Evolutionary conservation across 2,113 vertebrate genomes (phyloP).

Genomic region (Bambusicola thoracicus): DNA sequence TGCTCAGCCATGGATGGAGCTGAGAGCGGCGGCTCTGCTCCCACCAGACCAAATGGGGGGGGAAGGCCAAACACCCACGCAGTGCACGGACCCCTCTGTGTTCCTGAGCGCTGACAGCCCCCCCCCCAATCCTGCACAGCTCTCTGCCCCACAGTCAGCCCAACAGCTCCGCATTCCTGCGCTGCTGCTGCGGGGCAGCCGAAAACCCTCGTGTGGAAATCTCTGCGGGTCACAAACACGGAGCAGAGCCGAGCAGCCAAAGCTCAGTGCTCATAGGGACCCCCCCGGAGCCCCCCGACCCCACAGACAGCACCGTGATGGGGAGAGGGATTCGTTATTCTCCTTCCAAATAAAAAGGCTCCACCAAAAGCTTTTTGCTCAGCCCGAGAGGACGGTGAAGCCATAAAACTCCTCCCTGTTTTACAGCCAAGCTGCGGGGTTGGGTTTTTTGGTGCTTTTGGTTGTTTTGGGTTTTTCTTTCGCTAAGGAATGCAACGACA

Average conservation of each 20-base stretch:
- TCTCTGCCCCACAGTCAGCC: slow-evolving; percentile 32
- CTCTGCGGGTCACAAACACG: neutral
- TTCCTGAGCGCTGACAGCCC: slow-evolving; percentile 36
- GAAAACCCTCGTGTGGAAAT: neutral
- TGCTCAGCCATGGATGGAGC: no score
- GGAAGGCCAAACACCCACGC: no score
- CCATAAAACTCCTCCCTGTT: slow-evolving; percentile 23
- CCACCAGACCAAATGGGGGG: neutral
- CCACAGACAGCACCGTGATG: neutral
- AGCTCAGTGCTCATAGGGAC: neutral
- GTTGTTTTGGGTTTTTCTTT: neutral
- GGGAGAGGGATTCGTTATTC: neutral
- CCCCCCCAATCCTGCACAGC: neutral
- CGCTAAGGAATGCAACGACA: neutral
- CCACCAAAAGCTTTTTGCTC: neutral
- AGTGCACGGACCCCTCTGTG: slow-evolving; percentile 13
- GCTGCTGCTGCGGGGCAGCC: neutral
- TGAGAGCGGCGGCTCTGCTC: neutral
- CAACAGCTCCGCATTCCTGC: slow-evolving; percentile 57
- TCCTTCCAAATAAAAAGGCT: neutral
- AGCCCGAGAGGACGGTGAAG: neutral
- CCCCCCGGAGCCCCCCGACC: neutral
- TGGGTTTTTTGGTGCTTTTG: neutral
- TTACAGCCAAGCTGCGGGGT: neutral
- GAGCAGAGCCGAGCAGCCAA: neutral